phyloP scores from a whole-genome alignment of 2,113 vertebrate species.

The Coregonus clupeaformis region DNA sequence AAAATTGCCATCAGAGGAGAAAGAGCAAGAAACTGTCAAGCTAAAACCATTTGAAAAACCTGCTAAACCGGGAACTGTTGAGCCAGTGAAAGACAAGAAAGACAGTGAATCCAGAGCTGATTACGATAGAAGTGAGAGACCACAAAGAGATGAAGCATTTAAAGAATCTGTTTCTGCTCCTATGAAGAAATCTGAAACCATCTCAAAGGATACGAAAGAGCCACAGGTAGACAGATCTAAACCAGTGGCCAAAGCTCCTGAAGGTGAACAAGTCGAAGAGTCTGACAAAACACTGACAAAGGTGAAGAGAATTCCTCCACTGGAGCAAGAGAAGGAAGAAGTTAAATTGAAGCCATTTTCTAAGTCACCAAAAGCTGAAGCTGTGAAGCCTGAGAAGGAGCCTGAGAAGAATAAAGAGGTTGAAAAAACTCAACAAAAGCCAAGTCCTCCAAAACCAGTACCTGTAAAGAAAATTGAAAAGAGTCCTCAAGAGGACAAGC shows the following conservation, averaged over 20 bases:
- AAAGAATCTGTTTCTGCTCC: slow-evolving; percentile 9
- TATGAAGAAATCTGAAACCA: neutral
- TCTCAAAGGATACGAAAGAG: slow-evolving; percentile 20
- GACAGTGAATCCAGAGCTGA: slow-evolving; percentile 9
- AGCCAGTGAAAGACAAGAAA: slow-evolving; percentile 29
- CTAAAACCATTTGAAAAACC: slow-evolving; percentile 62
- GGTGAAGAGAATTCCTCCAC: slow-evolving; percentile 26
- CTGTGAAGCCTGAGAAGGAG: slow-evolving; percentile 32
- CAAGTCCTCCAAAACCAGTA: slow-evolving; percentile 20
- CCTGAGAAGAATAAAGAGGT: slow-evolving; percentile 23
- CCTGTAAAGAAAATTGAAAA: slow-evolving; percentile 4
- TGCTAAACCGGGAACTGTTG: slow-evolving; percentile 27
- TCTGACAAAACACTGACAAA: slow-evolving; percentile 24
- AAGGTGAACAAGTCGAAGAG: slow-evolving; percentile 33
- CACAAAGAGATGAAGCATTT: slow-evolving; percentile 20
- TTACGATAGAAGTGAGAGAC: slow-evolving; percentile 29
- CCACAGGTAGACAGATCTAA: slow-evolving; percentile 19
- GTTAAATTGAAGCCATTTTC: slow-evolving; percentile 47
- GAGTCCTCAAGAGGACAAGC: slow-evolving; percentile 30
- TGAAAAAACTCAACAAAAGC: slow-evolving; percentile 32
- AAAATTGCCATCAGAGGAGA: slow-evolving; percentile 47
- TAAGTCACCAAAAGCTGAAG: slow-evolving; percentile 33
- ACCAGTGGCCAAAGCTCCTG: slow-evolving; percentile 22
- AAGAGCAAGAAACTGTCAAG: slow-evolving; percentile 51
- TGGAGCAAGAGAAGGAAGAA: slow-evolving; percentile 42